Base-by-base conservation (phyloP, 2,888 invertebrate genomes). In the Cephonodes hylas region DNA sequence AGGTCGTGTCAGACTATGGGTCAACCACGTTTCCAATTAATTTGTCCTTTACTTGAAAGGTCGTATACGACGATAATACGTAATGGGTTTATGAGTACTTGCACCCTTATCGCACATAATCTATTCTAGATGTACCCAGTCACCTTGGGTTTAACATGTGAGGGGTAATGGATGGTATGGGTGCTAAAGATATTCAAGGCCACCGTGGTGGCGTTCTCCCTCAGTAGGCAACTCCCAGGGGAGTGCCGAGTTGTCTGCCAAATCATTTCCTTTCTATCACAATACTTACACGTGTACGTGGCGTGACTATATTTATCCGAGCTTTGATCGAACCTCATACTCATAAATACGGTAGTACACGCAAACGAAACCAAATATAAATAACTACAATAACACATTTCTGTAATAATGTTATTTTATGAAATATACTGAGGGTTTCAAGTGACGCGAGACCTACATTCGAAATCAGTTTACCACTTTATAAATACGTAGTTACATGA, bases 151-250 rank as follows among this genome's bases (percentile, higher is more conserved):
- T 62, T 27, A 61, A 20, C 48, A 38, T 27, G 60, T 63, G 70
- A 71, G 69, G 64, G 64, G 66, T 64, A 72, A 65, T 63, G 62
- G 64, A 59, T 61, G 61, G 57, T 63, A 66, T 62, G 57, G 66
- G 63, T 66, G 70, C 70, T 72, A 77, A 71, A 73, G 66, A 61
- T 64, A 67, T 62, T 56, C 61, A 27, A 42, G 31, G 48, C 63
- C 58, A 62, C 2, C 70, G 81, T 82, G 81, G 82, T 75, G 66
- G 64, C 69, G 58, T 75, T 69, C 68, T 72, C 71, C 74, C 68
- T 65, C 45, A 44, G 63, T 46, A 66, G 73, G 71, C 64, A 64
- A 68, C 73, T 71, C 72, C 72, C 64, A 69, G 67, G 67, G 79
- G 79, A 74, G 80, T 72, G 81, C 68, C 78, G 42, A 15, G 46